Base-by-base conservation (phyloP, 2,888 invertebrate genomes). In the Syrista parreyssii region DNA sequence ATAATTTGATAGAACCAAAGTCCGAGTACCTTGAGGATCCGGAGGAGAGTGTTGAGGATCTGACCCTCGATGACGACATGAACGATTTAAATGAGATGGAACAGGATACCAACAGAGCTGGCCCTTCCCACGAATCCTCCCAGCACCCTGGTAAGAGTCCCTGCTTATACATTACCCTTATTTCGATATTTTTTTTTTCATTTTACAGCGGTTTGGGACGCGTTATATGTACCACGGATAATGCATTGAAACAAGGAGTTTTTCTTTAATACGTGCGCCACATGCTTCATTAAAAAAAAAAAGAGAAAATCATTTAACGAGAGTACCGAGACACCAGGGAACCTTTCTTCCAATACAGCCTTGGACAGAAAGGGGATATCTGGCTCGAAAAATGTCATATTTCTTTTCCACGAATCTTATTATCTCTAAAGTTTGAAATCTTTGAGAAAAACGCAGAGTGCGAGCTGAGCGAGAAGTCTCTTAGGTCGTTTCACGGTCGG, bases 1-100 rank as follows among this genome's bases (percentile, higher is more conserved):
- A 91, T 86, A 91, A 86, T 85, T 87, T 92, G 92, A 92, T 95
- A 89, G 95, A 95, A 93, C 95, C 95, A 92, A 95, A 95, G 93
- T 94, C 95, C 92, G 95, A 95, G 93, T 95, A 94, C 91, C 93
- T 94, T 86, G 95, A 95, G 82, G 95, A 95, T 87, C 92, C 93
- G 82, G 95, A 95, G 86, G 95, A 95, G 89, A 95, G 95, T 88
- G 96, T 97, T 88, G 97, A 97, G 92, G 97, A 97, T 92, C 94
- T 97, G 91, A 97, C 97, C 83, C 92, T 96, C 80, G 96, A 96
- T 88, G 96, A 97, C 91, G 97, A 97, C 82, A 91, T 92, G 91
- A 92, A 92, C 88, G 94, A 95, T 89, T 93, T 95, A 86, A 93
- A 94, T 81, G 95, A 95, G 88, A 94, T 96, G 92, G 95, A 95